phyloP scores from a whole-genome alignment of 2,888 invertebrate genomes.

The Amblyjoppa fuscipennis region DNA sequence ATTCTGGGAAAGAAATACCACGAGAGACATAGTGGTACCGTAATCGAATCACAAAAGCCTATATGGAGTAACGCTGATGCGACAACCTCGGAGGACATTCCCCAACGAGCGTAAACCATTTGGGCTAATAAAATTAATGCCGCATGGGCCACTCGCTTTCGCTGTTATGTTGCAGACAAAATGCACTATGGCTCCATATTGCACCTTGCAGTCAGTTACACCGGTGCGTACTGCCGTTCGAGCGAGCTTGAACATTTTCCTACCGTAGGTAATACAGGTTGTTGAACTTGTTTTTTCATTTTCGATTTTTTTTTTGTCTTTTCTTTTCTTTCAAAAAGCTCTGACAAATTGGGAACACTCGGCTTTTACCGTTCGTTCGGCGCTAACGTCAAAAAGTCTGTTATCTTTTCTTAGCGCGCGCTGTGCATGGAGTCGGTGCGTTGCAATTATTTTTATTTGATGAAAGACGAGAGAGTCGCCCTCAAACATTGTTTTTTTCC shows the following conservation, averaged over 20 bases:
- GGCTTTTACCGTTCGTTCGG: background rate
- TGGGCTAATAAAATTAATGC: constrained; percentile 56
- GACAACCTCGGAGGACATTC: constrained; percentile 45
- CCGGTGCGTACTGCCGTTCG: background rate
- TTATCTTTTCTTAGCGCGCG: background rate
- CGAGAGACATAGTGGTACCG: constrained; percentile 4
- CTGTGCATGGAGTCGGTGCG: background rate
- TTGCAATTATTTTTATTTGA: background rate
- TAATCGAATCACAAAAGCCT: constrained; percentile 57
- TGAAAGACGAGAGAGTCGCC: background rate
- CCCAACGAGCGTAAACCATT: constrained; percentile 46
- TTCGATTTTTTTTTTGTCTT: background rate
- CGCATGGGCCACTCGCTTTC: constrained; percentile 10
- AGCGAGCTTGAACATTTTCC: background rate
- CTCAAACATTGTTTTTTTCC: too few relatives aligned
- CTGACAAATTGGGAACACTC: background rate
- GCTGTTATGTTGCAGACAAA: constrained; percentile 15
- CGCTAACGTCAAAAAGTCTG: background rate
- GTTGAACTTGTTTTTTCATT: background rate
- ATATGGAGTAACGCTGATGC: constrained; percentile 39
- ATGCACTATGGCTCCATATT: constrained; percentile 30
- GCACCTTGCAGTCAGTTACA: constrained; percentile 5
- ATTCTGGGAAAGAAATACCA: constrained; percentile 1
- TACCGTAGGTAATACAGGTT: background rate
- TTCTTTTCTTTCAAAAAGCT: background rate